Percentiles rank a stretch among this genome's conserved stretches.
Evolutionary conservation across 1,140 invertebrate species (phyloP).

Genomic region (Hyphantria cunea): DNA sequence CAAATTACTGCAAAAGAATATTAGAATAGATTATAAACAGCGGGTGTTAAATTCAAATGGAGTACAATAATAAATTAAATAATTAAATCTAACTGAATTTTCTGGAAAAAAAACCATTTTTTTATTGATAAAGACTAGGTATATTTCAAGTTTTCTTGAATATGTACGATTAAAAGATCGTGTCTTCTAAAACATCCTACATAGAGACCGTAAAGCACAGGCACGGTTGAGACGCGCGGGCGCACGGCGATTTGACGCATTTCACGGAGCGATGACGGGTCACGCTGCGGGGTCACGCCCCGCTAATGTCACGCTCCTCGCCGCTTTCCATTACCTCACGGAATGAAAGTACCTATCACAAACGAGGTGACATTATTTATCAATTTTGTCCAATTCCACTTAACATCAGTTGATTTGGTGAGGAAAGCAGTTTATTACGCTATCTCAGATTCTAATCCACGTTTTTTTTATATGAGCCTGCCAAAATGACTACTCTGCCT

Average conservation of each 20-base stretch:
- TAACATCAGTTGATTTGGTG: background rate
- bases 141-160: no score
- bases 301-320: conserved; percentile 62
- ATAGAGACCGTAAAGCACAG: conserved; percentile 52
- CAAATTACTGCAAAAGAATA: no score
- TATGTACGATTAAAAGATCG: conserved; percentile 25
- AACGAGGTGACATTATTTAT: conserved; percentile 31
- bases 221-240: conserved; percentile 44
- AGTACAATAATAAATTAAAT: no score
- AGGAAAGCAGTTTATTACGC: no score
- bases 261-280: conserved; percentile 67
- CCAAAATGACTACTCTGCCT: no score
- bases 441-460: no score
- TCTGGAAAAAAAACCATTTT: no score
- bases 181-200: conserved; percentile 33
- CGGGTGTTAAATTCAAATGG: no score
- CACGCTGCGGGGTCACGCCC: conserved; percentile 70
- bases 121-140: no score
- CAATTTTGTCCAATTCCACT: conserved; percentile 2
- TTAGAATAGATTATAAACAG: no score
- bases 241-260: conserved; percentile 79
- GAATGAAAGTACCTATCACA: conserved; percentile 45
- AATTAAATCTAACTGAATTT: no score
- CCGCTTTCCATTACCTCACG: conserved; percentile 59
- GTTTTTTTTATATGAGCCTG: no score